Percentiles rank a stretch among this genome's conserved stretches.
Conservation (phyloP, 2,888 invertebrate genomes). For the Ennomos quercinarius region DNA sequence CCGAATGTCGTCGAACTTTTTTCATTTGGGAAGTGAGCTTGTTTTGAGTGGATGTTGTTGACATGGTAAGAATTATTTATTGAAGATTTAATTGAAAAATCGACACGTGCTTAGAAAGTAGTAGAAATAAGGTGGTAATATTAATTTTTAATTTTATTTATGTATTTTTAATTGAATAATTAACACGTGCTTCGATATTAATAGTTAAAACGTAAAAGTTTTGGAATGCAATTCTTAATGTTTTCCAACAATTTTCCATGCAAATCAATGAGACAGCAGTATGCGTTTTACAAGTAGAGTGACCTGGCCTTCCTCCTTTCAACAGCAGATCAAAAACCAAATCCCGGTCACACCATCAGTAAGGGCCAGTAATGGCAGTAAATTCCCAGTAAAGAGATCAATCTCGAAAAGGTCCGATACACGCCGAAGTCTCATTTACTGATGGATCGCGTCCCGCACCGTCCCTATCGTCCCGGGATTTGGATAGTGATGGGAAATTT, state of each 20-base stretch:
- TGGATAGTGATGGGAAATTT: slow-evolving; percentile 34
- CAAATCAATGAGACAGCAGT: no score
- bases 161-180: no score
- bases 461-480: slow-evolving; percentile 28
- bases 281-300: no score
- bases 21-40: slow-evolving; percentile 22
- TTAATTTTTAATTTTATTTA: no score
- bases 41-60: slow-evolving; percentile 21
- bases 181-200: no score
- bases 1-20: slow-evolving; percentile 35
- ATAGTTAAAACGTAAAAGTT: no score
- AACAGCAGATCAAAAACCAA: slow-evolving; percentile 13
- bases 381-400: slow-evolving; percentile 58
- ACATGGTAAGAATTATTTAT: neutral
- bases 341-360: slow-evolving; percentile 25
- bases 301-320: no score
- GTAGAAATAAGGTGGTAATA: no score
- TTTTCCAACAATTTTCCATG: no score
- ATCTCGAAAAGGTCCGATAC: slow-evolving; percentile 58
- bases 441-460: slow-evolving; percentile 51
- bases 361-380: slow-evolving; percentile 41
- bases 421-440: slow-evolving; percentile 55
- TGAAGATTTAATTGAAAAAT: neutral
- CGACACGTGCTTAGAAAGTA: no score
- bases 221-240: no score